Evolutionary conservation across 2,888 invertebrate genomes (phyloP), one percentile per base, ranked within the genome.

Genomic region (Sphaerophoria taeniata): DNA sequence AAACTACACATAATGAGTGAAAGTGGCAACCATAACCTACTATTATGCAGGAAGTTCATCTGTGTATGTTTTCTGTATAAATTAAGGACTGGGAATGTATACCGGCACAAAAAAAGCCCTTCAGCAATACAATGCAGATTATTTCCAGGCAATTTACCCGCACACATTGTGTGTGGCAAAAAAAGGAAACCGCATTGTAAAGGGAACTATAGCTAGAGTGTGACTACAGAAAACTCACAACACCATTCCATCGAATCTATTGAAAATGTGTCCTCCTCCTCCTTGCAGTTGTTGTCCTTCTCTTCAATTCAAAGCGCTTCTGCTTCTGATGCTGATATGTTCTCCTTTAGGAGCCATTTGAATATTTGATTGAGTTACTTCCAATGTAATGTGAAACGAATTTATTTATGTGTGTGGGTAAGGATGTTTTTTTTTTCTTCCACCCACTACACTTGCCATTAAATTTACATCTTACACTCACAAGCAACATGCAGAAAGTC

Each of bases 291-390:
- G 39, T 39, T 3, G 43, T 45, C 16, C 55, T 69, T 45, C 33
- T 43, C 39, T 36, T 14, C 16, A 47, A 34, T 53, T 39, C 39
- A 39, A 24, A 24, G 24, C 24, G 51, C 60, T 49, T 51, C 67
- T 65, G 53, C 60, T 60, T 49, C 49, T 71, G 61, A 45, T 71
- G 24, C 45, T 58, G 65, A 72, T 49, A 6, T 65, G 73, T 58
- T 61, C 61, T 69, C 81, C 72, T 85, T 76, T 76, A 24, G 53
- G 58, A 73, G 81, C 81, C 76, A 81, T 85, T 85, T 85, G 85
- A 85, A 85, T 85, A 85, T 85, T 85, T 85, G 85, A 85, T 85
- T 85, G 81, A 85, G 85, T 85, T 85, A 85, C 81, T 85, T 58
- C 70, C 72, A 76, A 16, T 67, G 74, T 78, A 78, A 83, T 83